These are phyloP conservation scores for Trissolcus basalis DNA, from an alignment of 1,140 invertebrate species.

Conservation along the genomic window DNA sequence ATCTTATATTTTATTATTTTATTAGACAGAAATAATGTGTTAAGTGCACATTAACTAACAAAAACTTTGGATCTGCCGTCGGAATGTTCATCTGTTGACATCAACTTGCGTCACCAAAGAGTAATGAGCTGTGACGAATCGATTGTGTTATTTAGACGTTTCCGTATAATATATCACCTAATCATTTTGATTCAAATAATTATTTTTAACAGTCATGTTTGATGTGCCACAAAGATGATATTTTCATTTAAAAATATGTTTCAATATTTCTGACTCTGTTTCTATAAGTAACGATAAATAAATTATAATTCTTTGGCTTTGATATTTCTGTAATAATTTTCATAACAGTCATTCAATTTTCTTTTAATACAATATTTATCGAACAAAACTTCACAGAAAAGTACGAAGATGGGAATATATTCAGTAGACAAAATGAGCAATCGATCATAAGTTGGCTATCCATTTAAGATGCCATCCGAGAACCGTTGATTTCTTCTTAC, in stretches of 20 bases:
- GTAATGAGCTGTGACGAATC: constrained; percentile 64
- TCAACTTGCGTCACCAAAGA: constrained; percentile 55
- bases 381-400: neutral
- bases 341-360: constrained; percentile 33
- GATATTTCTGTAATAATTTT: no score
- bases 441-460: constrained; percentile 73
- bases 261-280: no score
- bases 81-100: constrained; percentile 55
- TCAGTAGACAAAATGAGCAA: constrained; percentile 67
- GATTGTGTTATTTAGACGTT: constrained; percentile 64
- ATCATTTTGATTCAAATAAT: no score
- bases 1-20: no score
- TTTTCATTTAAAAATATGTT: no score
- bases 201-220: no score
- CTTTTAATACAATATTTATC: constrained; percentile 14
- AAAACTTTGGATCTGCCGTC: constrained; percentile 47
- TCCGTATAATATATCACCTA: constrained; percentile 47
- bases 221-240: no score
- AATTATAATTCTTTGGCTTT: no score
- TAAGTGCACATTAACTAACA: constrained; percentile 28
- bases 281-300: no score
- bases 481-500: constrained; percentile 70
- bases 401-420: no score
- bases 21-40: constrained; percentile 2
- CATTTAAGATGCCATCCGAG: constrained; percentile 72